Percentiles rank a stretch among this genome's conserved stretches.
Conservation (phyloP, 1,140 invertebrate species). For the Dolichoris vasculosae region DNA sequence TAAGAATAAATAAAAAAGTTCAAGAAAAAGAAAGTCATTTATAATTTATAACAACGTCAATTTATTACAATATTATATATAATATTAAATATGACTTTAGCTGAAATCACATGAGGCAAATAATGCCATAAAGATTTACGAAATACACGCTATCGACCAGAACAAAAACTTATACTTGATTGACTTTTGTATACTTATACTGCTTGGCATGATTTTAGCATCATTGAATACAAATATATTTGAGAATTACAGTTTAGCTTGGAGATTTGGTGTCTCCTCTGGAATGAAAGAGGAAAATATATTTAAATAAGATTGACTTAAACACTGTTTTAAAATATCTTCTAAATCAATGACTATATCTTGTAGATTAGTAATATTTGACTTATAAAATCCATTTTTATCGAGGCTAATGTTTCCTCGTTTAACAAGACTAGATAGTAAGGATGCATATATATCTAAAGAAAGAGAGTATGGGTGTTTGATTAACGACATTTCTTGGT, state of each 20-base stretch:
- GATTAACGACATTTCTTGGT: conserved; percentile 56
- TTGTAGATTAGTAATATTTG: conserved; percentile 58
- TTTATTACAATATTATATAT: conserved; percentile 49
- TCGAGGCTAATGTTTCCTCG: conserved; percentile 58
- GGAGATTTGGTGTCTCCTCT: conserved; percentile 56
- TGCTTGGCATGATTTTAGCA: not conserved
- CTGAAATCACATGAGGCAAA: not conserved
- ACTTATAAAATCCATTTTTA: conserved; percentile 57
- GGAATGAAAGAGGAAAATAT: conserved; percentile 56
- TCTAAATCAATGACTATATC: conserved; percentile 59
- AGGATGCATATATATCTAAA: conserved; percentile 67
- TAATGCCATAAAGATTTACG: not conserved
- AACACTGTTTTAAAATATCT: conserved; percentile 58
- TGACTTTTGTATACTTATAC: not conserved
- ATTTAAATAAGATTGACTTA: conserved; percentile 61
- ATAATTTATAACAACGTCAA: conserved; percentile 42
- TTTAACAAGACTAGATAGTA: conserved; percentile 63
- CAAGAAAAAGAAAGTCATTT: not conserved
- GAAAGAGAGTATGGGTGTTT: conserved; percentile 69
- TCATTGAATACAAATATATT: conserved; percentile 25
- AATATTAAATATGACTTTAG: conserved; percentile 40
- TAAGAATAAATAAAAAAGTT: no score
- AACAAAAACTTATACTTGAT: not conserved
- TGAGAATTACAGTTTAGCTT: conserved; percentile 69
- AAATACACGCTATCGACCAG: not conserved